Evolutionary conservation across 2,888 invertebrate species (phyloP).

Genomic region (Habrosyne pyritoides): DNA sequence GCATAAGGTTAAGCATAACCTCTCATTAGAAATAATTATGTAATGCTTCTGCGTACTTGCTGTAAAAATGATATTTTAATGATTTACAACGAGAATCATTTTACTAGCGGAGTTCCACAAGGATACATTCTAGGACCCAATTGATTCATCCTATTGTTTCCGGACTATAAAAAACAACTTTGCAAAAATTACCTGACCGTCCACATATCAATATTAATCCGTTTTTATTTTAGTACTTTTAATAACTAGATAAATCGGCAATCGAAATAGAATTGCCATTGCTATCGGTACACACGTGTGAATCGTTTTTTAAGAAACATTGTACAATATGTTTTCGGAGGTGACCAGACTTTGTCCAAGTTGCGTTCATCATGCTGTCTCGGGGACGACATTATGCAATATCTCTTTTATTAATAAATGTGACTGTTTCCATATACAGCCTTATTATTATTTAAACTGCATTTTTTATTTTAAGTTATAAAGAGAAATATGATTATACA

Average conservation of each 20-base stretch:
- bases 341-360: slow-evolving; percentile 59
- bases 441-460: neutral
- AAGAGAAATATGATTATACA: too few species aligned
- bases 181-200: neutral
- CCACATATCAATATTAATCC: too few species aligned
- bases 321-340: slow-evolving; percentile 62
- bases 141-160: neutral
- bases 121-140: neutral
- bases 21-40: too few species aligned
- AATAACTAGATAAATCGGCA: neutral
- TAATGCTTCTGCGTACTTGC: too few species aligned
- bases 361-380: slow-evolving; percentile 56
- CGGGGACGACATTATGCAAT: slow-evolving; percentile 42
- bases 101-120: neutral
- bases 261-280: slow-evolving; percentile 14
- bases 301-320: slow-evolving; percentile 54
- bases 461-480: too few species aligned
- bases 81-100: neutral
- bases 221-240: too few species aligned
- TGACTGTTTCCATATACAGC: neutral
- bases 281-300: slow-evolving; percentile 56
- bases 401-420: slow-evolving; percentile 19
- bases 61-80: too few species aligned
- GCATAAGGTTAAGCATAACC: too few species aligned
- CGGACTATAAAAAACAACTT: neutral